Evolutionary conservation across 37 sponge, comb jelly and placozoan genomes (phyloP).

Genomic region (Chondrosia reniformis): DNA sequence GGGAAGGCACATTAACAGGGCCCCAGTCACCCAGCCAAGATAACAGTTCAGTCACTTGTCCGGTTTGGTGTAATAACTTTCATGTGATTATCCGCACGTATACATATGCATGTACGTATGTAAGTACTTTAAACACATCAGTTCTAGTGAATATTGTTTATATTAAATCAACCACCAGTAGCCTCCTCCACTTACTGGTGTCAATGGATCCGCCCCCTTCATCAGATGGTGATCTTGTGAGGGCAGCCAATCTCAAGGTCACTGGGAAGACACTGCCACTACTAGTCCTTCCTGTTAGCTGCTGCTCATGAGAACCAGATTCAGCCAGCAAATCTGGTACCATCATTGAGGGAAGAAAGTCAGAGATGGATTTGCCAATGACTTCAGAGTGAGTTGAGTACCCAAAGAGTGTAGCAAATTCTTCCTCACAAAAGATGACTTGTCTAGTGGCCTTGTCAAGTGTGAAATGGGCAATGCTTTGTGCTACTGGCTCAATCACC

Average conservation of each 20-base stretch:
- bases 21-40: too few species aligned
- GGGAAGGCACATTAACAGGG: too few species aligned
- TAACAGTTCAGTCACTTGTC: too few species aligned
- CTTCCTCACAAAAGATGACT: constrained; percentile 55
- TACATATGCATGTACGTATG: constrained; percentile 22
- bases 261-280: constrained; percentile 67
- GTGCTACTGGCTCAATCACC: constrained; percentile 89
- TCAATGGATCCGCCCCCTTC: neutral
- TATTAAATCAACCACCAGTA: neutral
- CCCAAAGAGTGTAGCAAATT: constrained; percentile 77
- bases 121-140: too few species aligned
- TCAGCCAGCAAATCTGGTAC: constrained; percentile 29
- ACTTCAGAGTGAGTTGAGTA: constrained; percentile 35
- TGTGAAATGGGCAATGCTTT: constrained; percentile 50
- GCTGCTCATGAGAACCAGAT: neutral
- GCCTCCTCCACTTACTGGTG: neutral
- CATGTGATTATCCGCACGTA: neutral
- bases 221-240: neutral
- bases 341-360: constrained; percentile 70
- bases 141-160: too few species aligned
- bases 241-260: constrained; percentile 53
- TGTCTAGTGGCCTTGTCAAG: constrained; percentile 29
- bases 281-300: constrained; percentile 63
- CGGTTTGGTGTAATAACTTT: too few species aligned
- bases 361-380: constrained; percentile 31